These are phyloP conservation scores for Casuarius casuarius DNA, from an alignment of 2,113 vertebrate species.

Conservation along the genomic window DNA sequence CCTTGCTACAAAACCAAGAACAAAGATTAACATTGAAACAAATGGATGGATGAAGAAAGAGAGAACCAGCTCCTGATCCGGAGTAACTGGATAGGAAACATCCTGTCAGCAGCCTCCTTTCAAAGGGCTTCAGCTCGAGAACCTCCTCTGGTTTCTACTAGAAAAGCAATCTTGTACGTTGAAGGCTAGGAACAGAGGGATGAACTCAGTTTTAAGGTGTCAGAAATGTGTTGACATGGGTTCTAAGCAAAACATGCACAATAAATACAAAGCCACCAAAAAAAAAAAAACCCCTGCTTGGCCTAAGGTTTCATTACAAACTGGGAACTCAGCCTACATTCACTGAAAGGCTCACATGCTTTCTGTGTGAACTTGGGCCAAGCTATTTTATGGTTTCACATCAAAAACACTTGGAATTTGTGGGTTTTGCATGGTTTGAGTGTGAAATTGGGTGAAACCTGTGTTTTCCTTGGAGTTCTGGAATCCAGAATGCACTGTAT, in stretches of 20 bases:
- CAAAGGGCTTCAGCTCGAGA: not conserved
- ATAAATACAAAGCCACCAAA: not conserved
- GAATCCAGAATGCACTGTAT: not conserved
- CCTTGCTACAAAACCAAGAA: not conserved
- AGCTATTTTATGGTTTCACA: conserved; percentile 5
- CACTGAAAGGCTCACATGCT: not conserved
- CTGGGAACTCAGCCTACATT: not conserved
- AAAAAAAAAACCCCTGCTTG: not conserved
- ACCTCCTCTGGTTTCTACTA: not conserved
- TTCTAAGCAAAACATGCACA: not conserved
- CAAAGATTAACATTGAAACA: not conserved
- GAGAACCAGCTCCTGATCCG: not conserved
- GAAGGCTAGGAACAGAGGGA: not conserved
- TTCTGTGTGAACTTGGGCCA: not conserved
- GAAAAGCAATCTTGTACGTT: not conserved
- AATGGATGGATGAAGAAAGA: not conserved
- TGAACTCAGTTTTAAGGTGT: not conserved
- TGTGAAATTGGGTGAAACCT: conserved; percentile 35
- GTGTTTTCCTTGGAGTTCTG: not conserved
- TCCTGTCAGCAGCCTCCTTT: not conserved
- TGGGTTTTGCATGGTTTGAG: not conserved
- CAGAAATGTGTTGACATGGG: not conserved
- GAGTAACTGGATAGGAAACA: not conserved
- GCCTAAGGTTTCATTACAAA: conserved; percentile 8
- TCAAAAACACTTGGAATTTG: conserved; percentile 12